phyloP scores from a whole-genome alignment of 2,113 vertebrate species.

The Nothocercus julius region DNA sequence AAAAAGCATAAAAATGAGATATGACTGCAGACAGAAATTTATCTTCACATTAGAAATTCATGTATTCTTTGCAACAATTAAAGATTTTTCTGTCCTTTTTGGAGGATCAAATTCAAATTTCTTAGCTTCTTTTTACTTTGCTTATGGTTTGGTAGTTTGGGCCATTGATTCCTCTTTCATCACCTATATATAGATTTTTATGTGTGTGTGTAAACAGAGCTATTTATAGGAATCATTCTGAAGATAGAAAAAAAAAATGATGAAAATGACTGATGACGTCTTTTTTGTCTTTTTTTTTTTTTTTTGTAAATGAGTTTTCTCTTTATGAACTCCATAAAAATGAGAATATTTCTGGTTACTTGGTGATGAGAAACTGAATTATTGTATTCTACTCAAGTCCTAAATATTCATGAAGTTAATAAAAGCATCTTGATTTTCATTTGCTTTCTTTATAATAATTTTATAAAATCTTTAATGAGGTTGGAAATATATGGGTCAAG shows the following conservation, averaged over 20 bases:
- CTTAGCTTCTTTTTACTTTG: background rate
- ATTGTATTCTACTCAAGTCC: background rate
- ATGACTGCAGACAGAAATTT: background rate
- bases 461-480: background rate
- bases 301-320: background rate
- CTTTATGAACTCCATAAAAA: background rate
- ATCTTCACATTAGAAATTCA: background rate
- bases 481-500: background rate
- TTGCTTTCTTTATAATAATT: background rate
- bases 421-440: background rate
- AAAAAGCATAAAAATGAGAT: background rate
- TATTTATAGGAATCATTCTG: background rate
- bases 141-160: background rate
- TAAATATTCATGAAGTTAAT: background rate
- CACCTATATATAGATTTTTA: background rate
- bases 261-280: too few relatives aligned
- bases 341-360: background rate
- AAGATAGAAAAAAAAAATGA: background rate
- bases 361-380: background rate
- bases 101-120: background rate
- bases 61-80: background rate
- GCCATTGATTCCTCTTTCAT: background rate
- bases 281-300: too few relatives aligned
- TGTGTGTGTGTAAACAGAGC: background rate
- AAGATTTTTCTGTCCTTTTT: background rate